Base-by-base conservation (phyloP, 2,888 invertebrate genomes). In the Tenthredo livida region DNA sequence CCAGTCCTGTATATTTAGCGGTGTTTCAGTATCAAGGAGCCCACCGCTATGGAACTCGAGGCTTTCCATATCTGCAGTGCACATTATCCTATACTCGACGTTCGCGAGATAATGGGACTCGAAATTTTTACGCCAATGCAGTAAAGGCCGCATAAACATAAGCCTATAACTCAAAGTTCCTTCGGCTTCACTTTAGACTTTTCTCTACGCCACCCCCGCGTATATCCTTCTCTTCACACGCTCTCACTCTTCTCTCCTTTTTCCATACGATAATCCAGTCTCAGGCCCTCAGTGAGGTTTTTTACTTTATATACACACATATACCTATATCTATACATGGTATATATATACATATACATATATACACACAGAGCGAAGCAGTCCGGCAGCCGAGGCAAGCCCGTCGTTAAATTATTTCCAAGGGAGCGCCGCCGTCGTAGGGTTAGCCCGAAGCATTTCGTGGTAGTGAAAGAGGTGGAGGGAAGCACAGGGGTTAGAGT, bases 251-350 rank as follows among this genome's bases (percentile, higher is more conserved):
- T 29, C 77, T 40, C 80, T 67, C 61, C 67, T 83, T 67, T 65
- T 84, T 85, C 86, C 84, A 86, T 85, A 89, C 88, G 88, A 90
- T 91, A 90, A 91, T 89, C 90, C 89, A 90, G 89, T 89, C 89
- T 88, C 89, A 88, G 88, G 86, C 86, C 84, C 87, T 86, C 88
- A 37, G 82, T 67, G 29, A 83, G 67, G 17, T 67, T 83, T 83
- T 83, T 83, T 83, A 37, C 40, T 29, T 12, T 7, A 29, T 33
- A 17, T 54, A n/a, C n/a, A 54, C 47, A 50, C n/a, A 9, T 7
- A 43, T 29, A n/a, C 21, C 10, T 40, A 12, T 5, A 21, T 17
- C 12, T 17, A 9, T 37, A 37, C 10, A 21, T 5, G 25, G 25
- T 50, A 72, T 21, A 47, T 40, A 58, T 43, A 40, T 61, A 25